A percentile compares a stretch with the other conserved stretches of the same genome.
These are phyloP conservation scores for Drosophila macrospina DNA, from an alignment of 2,888 invertebrate species.

Conservation along the genomic window DNA sequence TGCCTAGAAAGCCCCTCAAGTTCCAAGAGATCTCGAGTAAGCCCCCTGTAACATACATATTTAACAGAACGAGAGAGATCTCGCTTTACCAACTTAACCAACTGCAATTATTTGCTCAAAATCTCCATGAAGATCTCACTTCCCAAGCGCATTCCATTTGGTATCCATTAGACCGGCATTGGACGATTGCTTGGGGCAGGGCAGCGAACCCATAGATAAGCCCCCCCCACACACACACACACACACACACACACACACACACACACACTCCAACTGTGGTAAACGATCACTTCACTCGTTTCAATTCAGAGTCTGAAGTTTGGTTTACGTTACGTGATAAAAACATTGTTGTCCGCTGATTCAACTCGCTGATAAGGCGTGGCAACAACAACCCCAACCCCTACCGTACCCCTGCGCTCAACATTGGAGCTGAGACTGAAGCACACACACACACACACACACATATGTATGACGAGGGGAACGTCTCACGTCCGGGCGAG, in stretches of 20 bases:
- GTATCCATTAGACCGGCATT: conserved; percentile 12
- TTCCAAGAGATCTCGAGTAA: not conserved
- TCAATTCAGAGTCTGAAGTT: conserved; percentile 37
- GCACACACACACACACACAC: not conserved
- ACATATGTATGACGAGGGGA: not conserved
- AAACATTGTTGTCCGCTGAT: conserved; percentile 62
- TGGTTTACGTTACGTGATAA: conserved; percentile 63
- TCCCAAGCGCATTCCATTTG: not conserved
- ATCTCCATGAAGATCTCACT: not conserved
- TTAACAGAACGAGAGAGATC: not conserved
- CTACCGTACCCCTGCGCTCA: not conserved
- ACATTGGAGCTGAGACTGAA: conserved; percentile 13
- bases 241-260: too few species aligned
- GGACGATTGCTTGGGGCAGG: conserved; percentile 9
- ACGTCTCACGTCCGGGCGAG: conserved; percentile 55
- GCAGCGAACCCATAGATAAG: conserved; percentile 47
- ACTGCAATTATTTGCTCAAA: not conserved
- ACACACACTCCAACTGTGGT: not conserved
- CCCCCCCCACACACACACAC: too few species aligned
- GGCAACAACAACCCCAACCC: conserved; percentile 7
- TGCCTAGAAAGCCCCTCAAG: not conserved
- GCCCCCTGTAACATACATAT: too few species aligned
- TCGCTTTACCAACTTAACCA: not conserved
- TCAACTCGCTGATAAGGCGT: conserved; percentile 60
- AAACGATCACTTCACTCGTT: conserved; percentile 1